These are phyloP conservation scores for Minunthozetes semirufus DNA, from an alignment of 2,888 invertebrate genomes.

Conservation along the genomic window DNA sequence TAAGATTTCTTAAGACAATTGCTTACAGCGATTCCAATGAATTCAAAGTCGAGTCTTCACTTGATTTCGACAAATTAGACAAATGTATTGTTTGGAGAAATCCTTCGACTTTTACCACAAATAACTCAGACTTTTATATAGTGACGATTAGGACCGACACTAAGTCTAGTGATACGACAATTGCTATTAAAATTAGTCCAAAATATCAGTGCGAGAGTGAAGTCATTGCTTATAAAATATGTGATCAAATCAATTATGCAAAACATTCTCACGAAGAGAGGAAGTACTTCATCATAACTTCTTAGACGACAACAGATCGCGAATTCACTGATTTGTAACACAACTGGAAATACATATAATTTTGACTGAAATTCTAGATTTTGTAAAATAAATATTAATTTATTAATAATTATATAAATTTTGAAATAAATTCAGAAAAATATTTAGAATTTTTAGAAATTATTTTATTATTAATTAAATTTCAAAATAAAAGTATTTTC, in stretches of 20 bases:
- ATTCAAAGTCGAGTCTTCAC: constrained; percentile 43
- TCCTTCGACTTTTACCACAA: not conserved
- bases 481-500: too few relatives aligned
- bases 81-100: not conserved
- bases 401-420: too few relatives aligned
- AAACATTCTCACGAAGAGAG: constrained; percentile 75
- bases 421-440: too few relatives aligned
- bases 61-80: constrained; percentile 54
- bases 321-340: not conserved
- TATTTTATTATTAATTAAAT: too few relatives aligned
- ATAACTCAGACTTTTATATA: constrained; percentile 49
- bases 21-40: constrained; percentile 51
- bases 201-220: constrained; percentile 69
- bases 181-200: constrained; percentile 58
- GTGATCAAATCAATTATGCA: constrained; percentile 79
- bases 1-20: constrained; percentile 32
- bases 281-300: constrained; percentile 48
- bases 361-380: not conserved
- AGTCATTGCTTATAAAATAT: constrained; percentile 60
- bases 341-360: not conserved
- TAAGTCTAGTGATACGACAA: constrained; percentile 46
- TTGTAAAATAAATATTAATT: not conserved
- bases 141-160: constrained; percentile 52
- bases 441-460: too few relatives aligned
- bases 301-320: not conserved